Evolutionary conservation across 2,797 vertebrate species (phyloP), one percentile per base, ranked within the genome.

Genomic region (Parambassis ranga): DNA sequence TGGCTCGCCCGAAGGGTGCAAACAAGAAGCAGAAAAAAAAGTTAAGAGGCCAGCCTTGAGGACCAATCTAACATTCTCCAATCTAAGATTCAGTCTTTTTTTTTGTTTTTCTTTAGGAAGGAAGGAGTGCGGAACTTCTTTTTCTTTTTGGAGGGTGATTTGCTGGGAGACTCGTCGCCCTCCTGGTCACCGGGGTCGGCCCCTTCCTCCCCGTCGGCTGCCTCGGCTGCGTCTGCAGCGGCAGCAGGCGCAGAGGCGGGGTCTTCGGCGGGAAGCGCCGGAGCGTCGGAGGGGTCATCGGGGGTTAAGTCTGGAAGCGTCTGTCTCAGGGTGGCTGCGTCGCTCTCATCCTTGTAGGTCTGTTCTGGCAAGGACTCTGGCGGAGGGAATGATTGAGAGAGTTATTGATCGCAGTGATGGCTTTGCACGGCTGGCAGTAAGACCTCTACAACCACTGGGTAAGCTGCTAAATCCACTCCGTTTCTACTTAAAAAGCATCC

Each of bases 121-220:
- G 97, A 99, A 49, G 98, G 98, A 48, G 98, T 99, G 76, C 98
- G 98, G 87, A 99, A 99, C 83, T 98, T 99, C 92, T 99, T 99
- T 94, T 99, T 99, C 94, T 99, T 99, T 87, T 99, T 99, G 2
- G 98, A 98, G 8, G 98, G 98, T 22, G 98, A 99, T 85, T 99
- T 99, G 87, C 95, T 95, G 31, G 96, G 98, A 56, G 98, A 99
- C 76, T 96, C 97, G 4, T 99, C 97, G 0, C 95, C 96, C 72
- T 95, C 95, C 37, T 90, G 92, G 42, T 95, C 94, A 0, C 88
- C 89, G 4, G 91, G 84, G 0, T 93, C 90, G 13, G 93, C 78
- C 7, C 92, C 75, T 63, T 96, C 95, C 55, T 94, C 94, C 32
- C 72, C 90, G 75, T 92, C 93, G 0, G 73, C 70, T 32, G 87